Percentiles rank a stretch among this genome's conserved stretches.
phyloP scores from a whole-genome alignment of 2,113 vertebrate species.

The Edolisoma coerulescens region DNA sequence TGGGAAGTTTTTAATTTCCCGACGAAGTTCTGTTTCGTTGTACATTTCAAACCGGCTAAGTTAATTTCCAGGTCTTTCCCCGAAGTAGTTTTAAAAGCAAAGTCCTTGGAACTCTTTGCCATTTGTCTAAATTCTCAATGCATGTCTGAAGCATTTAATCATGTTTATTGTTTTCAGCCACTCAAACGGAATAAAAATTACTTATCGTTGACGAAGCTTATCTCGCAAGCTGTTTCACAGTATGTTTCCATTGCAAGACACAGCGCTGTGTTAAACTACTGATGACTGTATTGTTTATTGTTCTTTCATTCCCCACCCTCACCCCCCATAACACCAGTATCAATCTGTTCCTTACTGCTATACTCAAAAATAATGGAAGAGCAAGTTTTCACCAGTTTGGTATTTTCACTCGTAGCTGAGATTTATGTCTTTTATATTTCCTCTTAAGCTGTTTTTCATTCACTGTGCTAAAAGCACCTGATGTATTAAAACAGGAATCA shows the following conservation, averaged over 20 bases:
- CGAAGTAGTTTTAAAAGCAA: slow-evolving; percentile 22
- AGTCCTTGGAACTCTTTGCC: slow-evolving; percentile 42
- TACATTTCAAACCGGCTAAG: background rate
- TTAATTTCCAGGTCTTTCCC: background rate
- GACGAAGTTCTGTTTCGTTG: background rate
- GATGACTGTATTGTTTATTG: slow-evolving; percentile 60
- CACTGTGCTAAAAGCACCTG: background rate
- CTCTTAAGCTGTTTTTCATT: background rate
- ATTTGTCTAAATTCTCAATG: slow-evolving; percentile 66
- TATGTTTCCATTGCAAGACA: slow-evolving; percentile 71
- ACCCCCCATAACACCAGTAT: background rate
- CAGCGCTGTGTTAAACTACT: slow-evolving; percentile 46
- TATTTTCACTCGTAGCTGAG: background rate
- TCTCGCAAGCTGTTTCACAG: slow-evolving; percentile 75
- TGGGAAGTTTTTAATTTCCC: background rate
- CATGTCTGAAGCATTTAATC: slow-evolving; percentile 74
- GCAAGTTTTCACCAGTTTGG: background rate
- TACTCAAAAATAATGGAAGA: background rate
- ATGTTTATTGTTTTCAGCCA: slow-evolving; percentile 75
- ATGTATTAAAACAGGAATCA: background rate
- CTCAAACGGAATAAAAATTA: slow-evolving; percentile 79
- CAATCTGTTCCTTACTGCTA: background rate
- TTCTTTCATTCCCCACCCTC: slow-evolving; percentile 50
- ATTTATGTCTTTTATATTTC: background rate
- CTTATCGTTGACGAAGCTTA: slow-evolving; percentile 74